These are phyloP conservation scores for Varecia variegata DNA, from an alignment of 2,797 vertebrate species.

Conservation along the genomic window DNA sequence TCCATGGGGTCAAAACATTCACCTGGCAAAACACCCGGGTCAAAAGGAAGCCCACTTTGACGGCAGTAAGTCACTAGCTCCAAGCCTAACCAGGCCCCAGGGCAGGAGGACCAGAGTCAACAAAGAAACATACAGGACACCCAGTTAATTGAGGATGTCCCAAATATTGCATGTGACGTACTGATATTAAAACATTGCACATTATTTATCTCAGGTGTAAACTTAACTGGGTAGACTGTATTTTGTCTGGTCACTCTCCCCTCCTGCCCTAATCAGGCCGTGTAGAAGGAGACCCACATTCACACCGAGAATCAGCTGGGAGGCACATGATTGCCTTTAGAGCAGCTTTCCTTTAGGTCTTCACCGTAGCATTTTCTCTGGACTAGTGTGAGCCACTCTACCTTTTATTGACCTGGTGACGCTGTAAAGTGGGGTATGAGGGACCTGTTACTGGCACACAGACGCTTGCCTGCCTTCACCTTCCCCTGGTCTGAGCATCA, in stretches of 20 bases:
- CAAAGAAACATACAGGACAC: neutral
- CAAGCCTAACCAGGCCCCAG: neutral
- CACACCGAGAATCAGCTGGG: neutral
- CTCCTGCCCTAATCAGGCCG: neutral
- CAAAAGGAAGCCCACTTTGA: neutral
- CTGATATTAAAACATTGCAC: neutral
- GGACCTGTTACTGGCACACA: neutral
- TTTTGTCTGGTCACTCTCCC: neutral
- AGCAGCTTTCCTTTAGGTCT: neutral
- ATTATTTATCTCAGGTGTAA: neutral
- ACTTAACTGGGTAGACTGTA: neutral
- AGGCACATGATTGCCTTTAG: neutral
- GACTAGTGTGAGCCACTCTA: neutral
- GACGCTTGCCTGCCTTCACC: neutral
- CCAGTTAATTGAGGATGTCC: neutral
- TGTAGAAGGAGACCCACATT: neutral
- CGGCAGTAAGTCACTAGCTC: accelerated
- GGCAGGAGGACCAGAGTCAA: neutral
- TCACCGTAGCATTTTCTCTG: neutral
- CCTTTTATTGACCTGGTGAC: neutral
- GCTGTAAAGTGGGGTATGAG: neutral
- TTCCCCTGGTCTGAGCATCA: neutral
- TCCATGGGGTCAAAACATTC: neutral
- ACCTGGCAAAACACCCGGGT: neutral
- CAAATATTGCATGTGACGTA: neutral